Evolutionary conservation across 2,113 vertebrate species (phyloP).

Genomic region (Paedocypris sp.): DNA sequence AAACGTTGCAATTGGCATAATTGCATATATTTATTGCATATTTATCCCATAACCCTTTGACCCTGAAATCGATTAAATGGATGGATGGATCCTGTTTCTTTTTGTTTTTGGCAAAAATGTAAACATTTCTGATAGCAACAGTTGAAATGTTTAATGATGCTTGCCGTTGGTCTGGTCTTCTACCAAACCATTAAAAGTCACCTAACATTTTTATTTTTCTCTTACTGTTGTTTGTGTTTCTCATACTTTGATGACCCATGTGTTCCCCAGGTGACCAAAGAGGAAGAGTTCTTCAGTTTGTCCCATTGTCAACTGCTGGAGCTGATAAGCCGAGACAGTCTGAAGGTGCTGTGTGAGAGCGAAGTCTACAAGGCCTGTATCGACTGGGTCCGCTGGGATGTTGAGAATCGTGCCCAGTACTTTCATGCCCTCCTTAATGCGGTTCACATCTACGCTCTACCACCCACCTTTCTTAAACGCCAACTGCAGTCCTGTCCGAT

Average conservation of each 20-base stretch:
- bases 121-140: too few species aligned
- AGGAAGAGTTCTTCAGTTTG: slow-evolving; percentile 70
- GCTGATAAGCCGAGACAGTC: slow-evolving; percentile 68
- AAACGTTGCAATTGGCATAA: too few species aligned
- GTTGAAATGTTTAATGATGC: too few species aligned
- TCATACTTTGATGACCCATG: not conserved
- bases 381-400: slow-evolving; percentile 69
- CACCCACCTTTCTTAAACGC: slow-evolving; percentile 67
- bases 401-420: slow-evolving; percentile 60
- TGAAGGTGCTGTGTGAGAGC: slow-evolving; percentile 72
- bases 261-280: slow-evolving; percentile 62
- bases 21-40: too few species aligned
- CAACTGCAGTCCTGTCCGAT: slow-evolving; percentile 70
- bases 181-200: too few species aligned
- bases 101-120: too few species aligned
- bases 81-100: too few species aligned
- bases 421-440: slow-evolving; percentile 70
- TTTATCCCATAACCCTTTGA: too few species aligned
- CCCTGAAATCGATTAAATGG: too few species aligned
- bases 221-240: not conserved
- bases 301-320: slow-evolving; percentile 70
- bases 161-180: too few species aligned
- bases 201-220: too few species aligned
- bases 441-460: slow-evolving; percentile 66
- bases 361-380: slow-evolving; percentile 74